Base-by-base conservation (phyloP, 2,113 vertebrate species). In the Willisornis vidua region DNA sequence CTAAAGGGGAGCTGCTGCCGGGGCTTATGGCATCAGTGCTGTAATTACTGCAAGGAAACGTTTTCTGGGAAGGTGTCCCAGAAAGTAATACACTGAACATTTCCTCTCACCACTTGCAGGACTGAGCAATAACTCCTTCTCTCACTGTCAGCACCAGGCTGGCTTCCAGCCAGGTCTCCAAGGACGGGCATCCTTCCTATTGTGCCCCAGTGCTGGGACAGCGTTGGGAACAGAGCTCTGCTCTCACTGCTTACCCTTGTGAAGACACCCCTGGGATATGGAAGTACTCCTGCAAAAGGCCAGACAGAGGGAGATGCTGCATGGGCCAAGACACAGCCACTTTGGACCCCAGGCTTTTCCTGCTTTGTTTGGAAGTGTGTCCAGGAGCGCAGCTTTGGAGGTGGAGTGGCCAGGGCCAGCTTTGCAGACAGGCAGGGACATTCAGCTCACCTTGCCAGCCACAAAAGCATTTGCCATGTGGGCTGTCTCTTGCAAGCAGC, bases 31-130 rank as follows among this genome's bases (percentile, higher is more conserved):
- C 48, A 92, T 74, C 63, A 28, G 17, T 43, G 55, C 78, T 87
- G 62, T 83, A 87, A 94, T 94, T 92, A 95, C 85, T 2, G 2
- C 78, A 37, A 87, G 61, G 66, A 91, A 94, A 94, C 1, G 0
- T 28, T 92, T 93, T 91, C 91, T 87, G 89, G 91, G 78, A 94
- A 95, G 72, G 51, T 58, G 76, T 96, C 93, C 87, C 92, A 94
- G 74, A 63, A 67, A 26, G 75, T 72, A 90, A 86, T 8, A 54
- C 1, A 4, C 66, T 65, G 57, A 85, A 71, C 20, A 17, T 25
- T 84, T 90, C 82, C 85, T 67, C 59, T 91, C 10, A 3, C n/a
- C 1, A 12, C 22, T 62, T 2, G 0, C 39, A 52, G 45, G 10
- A 85, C 59, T 2, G 6, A 81, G 55, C 45, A 75, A 14, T 68